Conservation (phyloP, 2,888 invertebrate genomes). For the Ophioninae sp. region DNA sequence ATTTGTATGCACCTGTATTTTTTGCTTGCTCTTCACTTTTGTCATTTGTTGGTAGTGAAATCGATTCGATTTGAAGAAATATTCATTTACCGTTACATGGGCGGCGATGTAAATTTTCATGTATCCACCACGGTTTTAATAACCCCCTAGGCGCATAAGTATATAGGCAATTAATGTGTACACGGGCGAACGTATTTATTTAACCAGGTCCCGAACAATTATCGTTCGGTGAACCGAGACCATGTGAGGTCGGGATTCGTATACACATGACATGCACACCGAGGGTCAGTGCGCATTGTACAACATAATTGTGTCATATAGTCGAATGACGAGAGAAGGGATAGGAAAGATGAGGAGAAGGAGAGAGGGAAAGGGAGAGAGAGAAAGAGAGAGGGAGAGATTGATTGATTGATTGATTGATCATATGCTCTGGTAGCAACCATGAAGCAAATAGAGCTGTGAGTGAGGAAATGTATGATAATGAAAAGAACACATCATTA, state of each 20-base stretch:
- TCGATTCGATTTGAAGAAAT: not conserved
- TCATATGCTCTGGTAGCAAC: no score
- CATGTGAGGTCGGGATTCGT: conserved; percentile 30
- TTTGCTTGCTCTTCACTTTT: not conserved
- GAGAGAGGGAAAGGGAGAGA: not conserved
- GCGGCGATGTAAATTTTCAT: conserved; percentile 17
- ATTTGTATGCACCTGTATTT: not conserved
- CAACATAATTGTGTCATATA: conserved; percentile 46
- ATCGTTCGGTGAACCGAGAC: conserved; percentile 45
- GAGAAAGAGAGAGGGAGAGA: not conserved
- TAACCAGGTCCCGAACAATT: conserved; percentile 48
- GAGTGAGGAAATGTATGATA: no score
- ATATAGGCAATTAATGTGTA: conserved; percentile 11
- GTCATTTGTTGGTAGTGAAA: not conserved
- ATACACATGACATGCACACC: conserved; percentile 23
- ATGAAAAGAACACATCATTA: no score
- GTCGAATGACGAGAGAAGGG: conserved; percentile 24
- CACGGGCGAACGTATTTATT: conserved; percentile 37
- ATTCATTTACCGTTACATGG: not conserved
- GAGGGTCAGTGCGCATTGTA: conserved; percentile 17
- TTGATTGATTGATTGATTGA: not conserved
- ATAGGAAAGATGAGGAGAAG: not conserved
- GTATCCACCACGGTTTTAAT: conserved; percentile 12
- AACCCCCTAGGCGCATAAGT: conserved; percentile 2
- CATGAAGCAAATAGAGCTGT: no score